Percentiles rank a stretch among this genome's conserved stretches.
Evolutionary conservation across 2,888 invertebrate genomes (phyloP).

Genomic region (Syrphus vitripennis): DNA sequence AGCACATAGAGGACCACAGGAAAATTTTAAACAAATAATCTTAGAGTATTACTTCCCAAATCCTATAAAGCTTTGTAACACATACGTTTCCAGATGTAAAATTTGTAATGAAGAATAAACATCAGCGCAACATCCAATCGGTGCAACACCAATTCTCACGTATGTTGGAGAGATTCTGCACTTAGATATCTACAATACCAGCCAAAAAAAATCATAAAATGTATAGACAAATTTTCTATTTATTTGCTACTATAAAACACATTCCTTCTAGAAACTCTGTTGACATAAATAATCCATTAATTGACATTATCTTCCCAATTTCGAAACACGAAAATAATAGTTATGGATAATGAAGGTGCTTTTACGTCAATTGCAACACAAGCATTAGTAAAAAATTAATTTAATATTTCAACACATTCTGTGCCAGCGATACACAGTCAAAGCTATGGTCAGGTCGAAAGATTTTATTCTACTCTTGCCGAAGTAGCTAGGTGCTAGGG

Average conservation of each 20-base stretch:
- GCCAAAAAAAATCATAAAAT: slow-evolving; percentile 22
- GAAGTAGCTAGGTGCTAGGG: slow-evolving; percentile 12
- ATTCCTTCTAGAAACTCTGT: slow-evolving; percentile 6
- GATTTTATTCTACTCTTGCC: slow-evolving; percentile 22
- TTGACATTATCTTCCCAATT: slow-evolving; percentile 12
- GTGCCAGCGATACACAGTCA: slow-evolving; percentile 24
- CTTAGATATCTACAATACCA: slow-evolving; percentile 23
- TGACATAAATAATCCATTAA: no score
- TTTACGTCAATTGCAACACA: no score
- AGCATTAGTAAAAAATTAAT: no score
- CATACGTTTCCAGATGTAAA: no score
- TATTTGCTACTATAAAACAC: neutral
- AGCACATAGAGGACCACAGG: no score
- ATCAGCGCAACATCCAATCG: neutral
- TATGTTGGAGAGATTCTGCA: slow-evolving; percentile 18
- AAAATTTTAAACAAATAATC: no score
- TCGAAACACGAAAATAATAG: neutral
- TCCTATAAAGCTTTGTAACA: no score
- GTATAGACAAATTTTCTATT: slow-evolving; percentile 4
- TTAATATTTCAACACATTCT: neutral
- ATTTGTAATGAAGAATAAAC: slow-evolving; percentile 14
- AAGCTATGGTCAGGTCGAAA: slow-evolving; percentile 26
- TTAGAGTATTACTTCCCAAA: no score
- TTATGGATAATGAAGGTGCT: neutral
- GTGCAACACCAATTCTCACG: neutral